These are phyloP conservation scores for Hypsibius dujardini DNA, from an alignment of 1,140 invertebrate species.

Conservation along the genomic window DNA sequence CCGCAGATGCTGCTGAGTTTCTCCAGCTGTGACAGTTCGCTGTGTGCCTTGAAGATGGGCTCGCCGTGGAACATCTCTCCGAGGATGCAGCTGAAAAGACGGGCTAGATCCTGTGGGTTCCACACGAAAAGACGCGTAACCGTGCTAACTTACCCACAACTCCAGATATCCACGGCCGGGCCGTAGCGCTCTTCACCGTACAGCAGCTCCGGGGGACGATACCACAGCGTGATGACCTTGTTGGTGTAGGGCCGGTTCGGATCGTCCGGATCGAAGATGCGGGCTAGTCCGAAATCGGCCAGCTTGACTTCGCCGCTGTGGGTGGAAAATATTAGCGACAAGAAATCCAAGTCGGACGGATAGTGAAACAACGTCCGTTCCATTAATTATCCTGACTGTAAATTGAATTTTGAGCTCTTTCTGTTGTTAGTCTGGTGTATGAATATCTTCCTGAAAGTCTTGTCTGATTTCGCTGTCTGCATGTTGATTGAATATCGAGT, in stretches of 20 bases:
- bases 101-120: conserved; percentile 10
- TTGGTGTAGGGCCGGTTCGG: conserved; percentile 81
- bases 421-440: no score
- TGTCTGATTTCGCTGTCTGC: no score
- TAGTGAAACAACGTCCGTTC: no score
- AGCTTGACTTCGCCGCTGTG: conserved; percentile 93
- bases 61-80: conserved; percentile 91
- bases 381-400: no score
- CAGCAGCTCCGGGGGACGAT: conserved; percentile 85
- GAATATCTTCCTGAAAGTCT: no score
- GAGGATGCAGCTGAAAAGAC: conserved; percentile 58
- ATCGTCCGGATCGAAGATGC: conserved; percentile 87
- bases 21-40: conserved; percentile 82
- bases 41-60: conserved; percentile 85
- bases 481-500: no score
- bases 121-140: neutral
- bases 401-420: no score
- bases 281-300: conserved; percentile 91
- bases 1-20: conserved; percentile 86
- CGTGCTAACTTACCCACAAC: conserved; percentile 52
- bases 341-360: neutral
- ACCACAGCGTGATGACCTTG: conserved; percentile 98
- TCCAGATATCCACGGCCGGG: conserved; percentile 97
- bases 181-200: conserved; percentile 95
- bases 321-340: conserved; percentile 22